These are phyloP conservation scores for Arion vulgaris DNA, from an alignment of 1,140 invertebrate genomes.

Conservation along the genomic window DNA sequence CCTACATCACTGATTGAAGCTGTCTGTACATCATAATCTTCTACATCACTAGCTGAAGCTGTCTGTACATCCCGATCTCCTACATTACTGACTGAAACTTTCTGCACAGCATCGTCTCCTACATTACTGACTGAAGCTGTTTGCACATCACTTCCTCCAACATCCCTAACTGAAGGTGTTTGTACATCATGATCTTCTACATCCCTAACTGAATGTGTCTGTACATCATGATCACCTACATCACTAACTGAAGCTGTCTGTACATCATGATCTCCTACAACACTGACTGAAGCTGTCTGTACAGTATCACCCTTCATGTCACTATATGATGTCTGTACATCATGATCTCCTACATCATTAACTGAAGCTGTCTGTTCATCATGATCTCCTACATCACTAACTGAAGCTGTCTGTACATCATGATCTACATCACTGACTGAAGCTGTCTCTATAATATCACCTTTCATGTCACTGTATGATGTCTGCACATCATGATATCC, in stretches of 20 bases:
- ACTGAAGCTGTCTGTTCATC: neutral
- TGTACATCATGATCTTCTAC: neutral
- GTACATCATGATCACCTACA: neutral
- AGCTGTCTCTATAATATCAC: neutral
- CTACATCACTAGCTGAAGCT: neutral
- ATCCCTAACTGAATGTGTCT: neutral
- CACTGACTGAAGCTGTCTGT: neutral
- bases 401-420: neutral
- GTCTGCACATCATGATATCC: neutral
- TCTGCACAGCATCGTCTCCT: neutral
- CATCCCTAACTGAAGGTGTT: neutral
- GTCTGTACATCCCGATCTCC: neutral
- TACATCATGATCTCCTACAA: neutral
- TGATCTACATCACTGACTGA: neutral
- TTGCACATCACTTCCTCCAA: neutral
- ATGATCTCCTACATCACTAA: neutral
- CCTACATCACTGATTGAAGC: neutral
- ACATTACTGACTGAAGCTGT: neutral
- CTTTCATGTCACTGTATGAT: neutral
- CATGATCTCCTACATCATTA: neutral
- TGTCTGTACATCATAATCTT: neutral
- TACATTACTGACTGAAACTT: neutral
- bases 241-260: neutral
- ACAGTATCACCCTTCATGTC: neutral
- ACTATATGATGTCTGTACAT: neutral